These are phyloP conservation scores for Echeneis naucrates DNA, from an alignment of 2,797 vertebrate genomes.

Conservation along the genomic window DNA sequence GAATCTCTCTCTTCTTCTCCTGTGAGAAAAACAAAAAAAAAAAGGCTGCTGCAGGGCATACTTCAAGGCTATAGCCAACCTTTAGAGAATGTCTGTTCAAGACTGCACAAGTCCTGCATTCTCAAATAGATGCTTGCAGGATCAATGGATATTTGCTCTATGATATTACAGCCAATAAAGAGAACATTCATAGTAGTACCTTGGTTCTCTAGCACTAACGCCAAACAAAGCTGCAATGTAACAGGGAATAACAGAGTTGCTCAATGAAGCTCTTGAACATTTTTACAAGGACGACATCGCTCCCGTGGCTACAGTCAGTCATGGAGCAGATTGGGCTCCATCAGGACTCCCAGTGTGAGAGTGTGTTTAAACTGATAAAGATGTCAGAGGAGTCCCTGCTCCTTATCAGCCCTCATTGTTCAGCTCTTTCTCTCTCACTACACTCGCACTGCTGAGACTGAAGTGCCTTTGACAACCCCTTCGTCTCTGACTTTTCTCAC, in stretches of 20 bases:
- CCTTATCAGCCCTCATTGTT: constrained; percentile 74
- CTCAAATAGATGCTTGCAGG: constrained; percentile 21
- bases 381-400: constrained; percentile 74
- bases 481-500: constrained; percentile 48
- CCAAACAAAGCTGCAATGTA: constrained; percentile 1
- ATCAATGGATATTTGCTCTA: constrained; percentile 38
- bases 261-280: constrained; percentile 66
- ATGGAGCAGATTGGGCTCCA: constrained; percentile 58
- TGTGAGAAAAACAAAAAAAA: constrained; percentile 27
- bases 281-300: constrained; percentile 31
- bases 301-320: constrained; percentile 61
- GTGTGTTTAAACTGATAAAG: constrained; percentile 80
- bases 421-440: constrained; percentile 54
- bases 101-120: constrained; percentile 10
- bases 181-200: constrained; percentile 9
- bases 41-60: constrained; percentile 34
- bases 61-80: constrained; percentile 52
- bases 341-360: constrained; percentile 46
- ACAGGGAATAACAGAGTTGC: constrained; percentile 37
- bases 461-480: constrained; percentile 60
- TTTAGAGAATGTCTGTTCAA: constrained; percentile 32
- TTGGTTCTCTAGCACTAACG: constrained; percentile 10
- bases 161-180: constrained; percentile 16
- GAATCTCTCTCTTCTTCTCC: background rate
- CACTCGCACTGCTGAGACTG: constrained; percentile 55